These are phyloP conservation scores for Xiphorhynchus erythropygius DNA, from an alignment of 2,797 vertebrate genomes.

Conservation along the genomic window DNA sequence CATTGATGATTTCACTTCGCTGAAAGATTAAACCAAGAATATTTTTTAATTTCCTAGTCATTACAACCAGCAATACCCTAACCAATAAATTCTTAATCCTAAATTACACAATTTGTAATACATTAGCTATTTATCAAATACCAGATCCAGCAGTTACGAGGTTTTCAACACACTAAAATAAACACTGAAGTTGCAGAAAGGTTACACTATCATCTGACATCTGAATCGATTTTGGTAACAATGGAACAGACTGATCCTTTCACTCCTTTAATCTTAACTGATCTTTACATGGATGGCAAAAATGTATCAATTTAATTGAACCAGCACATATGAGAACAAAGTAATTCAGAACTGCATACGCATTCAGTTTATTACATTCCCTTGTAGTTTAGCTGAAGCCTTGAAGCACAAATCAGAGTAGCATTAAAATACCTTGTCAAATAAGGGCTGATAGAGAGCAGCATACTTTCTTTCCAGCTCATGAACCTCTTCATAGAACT, in stretches of 20 bases:
- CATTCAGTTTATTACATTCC: neutral
- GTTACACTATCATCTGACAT: neutral
- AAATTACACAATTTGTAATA: neutral
- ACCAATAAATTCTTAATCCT: neutral
- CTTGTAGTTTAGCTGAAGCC: neutral
- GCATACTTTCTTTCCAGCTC: conserved; percentile 98
- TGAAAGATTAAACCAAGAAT: conserved; percentile 60
- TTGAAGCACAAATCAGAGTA: neutral
- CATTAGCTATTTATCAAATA: neutral
- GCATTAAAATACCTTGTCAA: conserved; percentile 89
- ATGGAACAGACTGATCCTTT: neutral
- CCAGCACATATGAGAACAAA: neutral
- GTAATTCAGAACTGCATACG: neutral
- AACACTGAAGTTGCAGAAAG: neutral
- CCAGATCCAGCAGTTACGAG: neutral
- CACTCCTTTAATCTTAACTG: neutral
- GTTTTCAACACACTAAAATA: neutral
- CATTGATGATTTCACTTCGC: conserved; percentile 98
- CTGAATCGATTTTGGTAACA: neutral
- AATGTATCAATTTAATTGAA: neutral
- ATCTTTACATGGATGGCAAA: neutral
- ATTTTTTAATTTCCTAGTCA: neutral
- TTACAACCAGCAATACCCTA: neutral
- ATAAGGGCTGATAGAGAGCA: conserved; percentile 95
- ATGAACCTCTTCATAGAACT: conserved; percentile 98